Conservation (phyloP, 2,888 invertebrate species). For the Agonopterix subpropinquella region DNA sequence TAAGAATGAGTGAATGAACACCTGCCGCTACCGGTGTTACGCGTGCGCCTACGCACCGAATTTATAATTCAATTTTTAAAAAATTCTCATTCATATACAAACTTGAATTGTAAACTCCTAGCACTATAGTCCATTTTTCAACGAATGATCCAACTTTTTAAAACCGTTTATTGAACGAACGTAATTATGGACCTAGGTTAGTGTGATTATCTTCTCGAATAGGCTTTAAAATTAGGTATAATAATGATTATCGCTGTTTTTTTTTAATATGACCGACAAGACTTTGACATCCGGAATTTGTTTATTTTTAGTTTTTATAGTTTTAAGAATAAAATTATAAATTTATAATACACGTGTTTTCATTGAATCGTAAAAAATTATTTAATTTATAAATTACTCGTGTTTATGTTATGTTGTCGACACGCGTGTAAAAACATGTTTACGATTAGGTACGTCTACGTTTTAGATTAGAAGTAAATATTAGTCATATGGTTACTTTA, state of each 20-base stretch:
- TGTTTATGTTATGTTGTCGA: slow-evolving; percentile 7
- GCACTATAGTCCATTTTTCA: slow-evolving; percentile 36
- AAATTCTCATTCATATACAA: slow-evolving; percentile 15
- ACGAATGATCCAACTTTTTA: slow-evolving; percentile 15
- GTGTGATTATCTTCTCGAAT: slow-evolving; percentile 60
- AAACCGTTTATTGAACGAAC: slow-evolving; percentile 39
- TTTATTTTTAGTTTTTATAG: slow-evolving; percentile 37
- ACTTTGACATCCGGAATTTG: slow-evolving; percentile 58
- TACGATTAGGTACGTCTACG: neutral
- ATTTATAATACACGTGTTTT: slow-evolving; percentile 23
- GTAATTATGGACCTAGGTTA: slow-evolving; percentile 44
- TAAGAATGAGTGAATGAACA: slow-evolving; percentile 73
- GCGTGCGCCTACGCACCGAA: slow-evolving; percentile 56
- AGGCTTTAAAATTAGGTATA: slow-evolving; percentile 64
- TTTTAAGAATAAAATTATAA: slow-evolving; percentile 35
- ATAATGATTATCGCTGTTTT: slow-evolving; percentile 68
- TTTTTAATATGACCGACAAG: slow-evolving; percentile 53
- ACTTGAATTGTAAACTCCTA: slow-evolving; percentile 29
- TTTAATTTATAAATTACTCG: slow-evolving; percentile 29
- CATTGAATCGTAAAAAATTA: slow-evolving; percentile 27
- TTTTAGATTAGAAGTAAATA: neutral
- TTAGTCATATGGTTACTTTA: slow-evolving; percentile 21
- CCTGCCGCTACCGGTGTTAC: slow-evolving; percentile 73
- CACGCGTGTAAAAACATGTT: neutral
- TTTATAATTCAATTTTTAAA: slow-evolving; percentile 42